Evolutionary conservation across 2,113 vertebrate genomes (phyloP).

Genomic region (Choloepus hoffmanni): DNA sequence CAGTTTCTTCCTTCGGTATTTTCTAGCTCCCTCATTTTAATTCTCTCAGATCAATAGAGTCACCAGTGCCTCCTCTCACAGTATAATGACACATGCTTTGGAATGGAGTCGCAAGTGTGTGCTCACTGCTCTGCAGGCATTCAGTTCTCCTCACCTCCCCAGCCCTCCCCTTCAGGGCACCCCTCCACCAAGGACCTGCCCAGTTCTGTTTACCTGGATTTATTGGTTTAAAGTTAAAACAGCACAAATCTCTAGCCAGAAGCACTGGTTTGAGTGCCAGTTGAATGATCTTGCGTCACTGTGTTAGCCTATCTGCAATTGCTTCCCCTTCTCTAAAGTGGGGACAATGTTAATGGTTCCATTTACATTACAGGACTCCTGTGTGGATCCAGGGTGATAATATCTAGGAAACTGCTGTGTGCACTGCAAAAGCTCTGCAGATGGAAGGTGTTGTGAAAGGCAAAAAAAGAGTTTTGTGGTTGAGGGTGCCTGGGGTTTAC

Average conservation of each 20-base stretch:
- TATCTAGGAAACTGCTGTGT: neutral
- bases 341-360: neutral
- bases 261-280: neutral
- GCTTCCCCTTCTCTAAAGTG: neutral
- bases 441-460: neutral
- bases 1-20: neutral
- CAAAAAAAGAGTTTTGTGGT: neutral
- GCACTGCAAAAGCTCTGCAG: neutral
- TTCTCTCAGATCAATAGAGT: neutral
- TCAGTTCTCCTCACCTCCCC: fast-evolving
- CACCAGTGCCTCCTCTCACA: neutral
- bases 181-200: neutral
- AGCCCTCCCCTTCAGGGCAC: neutral
- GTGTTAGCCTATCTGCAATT: neutral
- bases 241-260: neutral
- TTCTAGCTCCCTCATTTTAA: neutral
- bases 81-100: neutral
- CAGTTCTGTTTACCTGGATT: neutral
- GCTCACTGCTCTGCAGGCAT: neutral
- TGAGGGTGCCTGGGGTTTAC: neutral
- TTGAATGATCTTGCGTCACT: neutral
- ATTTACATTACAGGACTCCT: neutral
- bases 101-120: neutral
- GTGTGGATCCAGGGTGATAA: neutral
- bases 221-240: neutral